phyloP scores from a whole-genome alignment of 2,797 vertebrate genomes.

The Rhinogobio ventralis region DNA sequence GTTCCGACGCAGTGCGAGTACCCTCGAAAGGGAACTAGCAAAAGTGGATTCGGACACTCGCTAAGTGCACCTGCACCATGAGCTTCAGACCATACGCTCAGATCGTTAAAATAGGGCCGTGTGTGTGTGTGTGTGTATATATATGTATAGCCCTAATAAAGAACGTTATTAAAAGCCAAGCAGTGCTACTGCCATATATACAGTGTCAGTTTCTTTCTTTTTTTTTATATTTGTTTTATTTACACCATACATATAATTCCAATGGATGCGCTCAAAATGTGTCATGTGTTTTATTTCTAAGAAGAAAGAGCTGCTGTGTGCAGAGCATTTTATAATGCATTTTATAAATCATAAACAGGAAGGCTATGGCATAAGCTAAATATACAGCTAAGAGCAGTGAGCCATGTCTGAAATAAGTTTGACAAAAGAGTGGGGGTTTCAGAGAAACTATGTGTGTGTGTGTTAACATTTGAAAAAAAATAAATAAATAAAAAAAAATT shows the following conservation, averaged over 20 bases:
- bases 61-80: too few relatives aligned
- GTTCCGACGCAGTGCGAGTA: too few relatives aligned
- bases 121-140: too few relatives aligned
- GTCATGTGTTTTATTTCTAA: neutral
- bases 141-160: neutral
- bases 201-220: neutral
- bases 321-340: neutral
- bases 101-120: too few relatives aligned
- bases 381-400: neutral
- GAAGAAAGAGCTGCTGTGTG: neutral
- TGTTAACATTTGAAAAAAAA: neutral
- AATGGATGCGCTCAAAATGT: neutral
- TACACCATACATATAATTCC: neutral
- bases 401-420: constrained; percentile 12
- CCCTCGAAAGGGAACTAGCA: too few relatives aligned
- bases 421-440: neutral
- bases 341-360: constrained; percentile 9
- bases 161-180: neutral
- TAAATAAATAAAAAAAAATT: neutral
- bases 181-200: neutral
- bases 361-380: neutral
- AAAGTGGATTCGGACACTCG: too few relatives aligned
- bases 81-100: too few relatives aligned
- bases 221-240: too few relatives aligned
- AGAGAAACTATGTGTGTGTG: neutral